phyloP scores from a whole-genome alignment of 2,888 invertebrate species.

The Ecdyonurus torrentis region DNA sequence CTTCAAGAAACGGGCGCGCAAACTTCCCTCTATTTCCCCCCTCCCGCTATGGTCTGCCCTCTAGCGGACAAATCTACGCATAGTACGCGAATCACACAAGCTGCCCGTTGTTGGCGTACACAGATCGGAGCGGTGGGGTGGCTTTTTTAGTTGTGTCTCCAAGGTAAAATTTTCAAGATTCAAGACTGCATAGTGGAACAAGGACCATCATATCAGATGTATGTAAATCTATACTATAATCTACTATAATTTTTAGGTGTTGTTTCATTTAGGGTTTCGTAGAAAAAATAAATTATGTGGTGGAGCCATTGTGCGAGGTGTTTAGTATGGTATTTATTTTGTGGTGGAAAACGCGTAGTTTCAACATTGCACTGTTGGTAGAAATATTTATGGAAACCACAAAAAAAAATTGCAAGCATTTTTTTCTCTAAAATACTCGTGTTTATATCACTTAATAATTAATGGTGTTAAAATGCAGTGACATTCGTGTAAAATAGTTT shows the following conservation, averaged over 20 bases:
- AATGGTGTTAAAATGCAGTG: neutral
- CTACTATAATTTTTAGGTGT: neutral
- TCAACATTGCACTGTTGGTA: neutral
- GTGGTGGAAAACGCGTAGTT: neutral
- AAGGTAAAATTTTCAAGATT: neutral
- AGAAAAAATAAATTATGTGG: neutral
- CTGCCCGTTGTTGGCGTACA: constrained; percentile 3
- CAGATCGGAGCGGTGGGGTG: neutral
- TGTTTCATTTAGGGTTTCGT: neutral
- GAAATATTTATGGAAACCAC: neutral
- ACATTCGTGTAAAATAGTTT: neutral
- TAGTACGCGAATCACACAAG: constrained; percentile 4
- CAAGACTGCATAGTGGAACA: neutral
- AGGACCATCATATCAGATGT: neutral
- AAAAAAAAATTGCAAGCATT: neutral
- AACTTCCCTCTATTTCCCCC: neutral
- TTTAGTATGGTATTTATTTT: neutral
- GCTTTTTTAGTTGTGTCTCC: neutral
- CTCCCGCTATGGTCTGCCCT: neutral
- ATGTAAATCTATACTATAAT: neutral
- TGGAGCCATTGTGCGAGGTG: neutral
- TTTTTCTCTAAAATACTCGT: neutral
- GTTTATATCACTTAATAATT: neutral
- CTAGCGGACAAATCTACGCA: neutral
- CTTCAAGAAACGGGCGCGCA: neutral